phyloP scores from a whole-genome alignment of 2,888 invertebrate species.

The Hermaeophaga mercurialis region DNA sequence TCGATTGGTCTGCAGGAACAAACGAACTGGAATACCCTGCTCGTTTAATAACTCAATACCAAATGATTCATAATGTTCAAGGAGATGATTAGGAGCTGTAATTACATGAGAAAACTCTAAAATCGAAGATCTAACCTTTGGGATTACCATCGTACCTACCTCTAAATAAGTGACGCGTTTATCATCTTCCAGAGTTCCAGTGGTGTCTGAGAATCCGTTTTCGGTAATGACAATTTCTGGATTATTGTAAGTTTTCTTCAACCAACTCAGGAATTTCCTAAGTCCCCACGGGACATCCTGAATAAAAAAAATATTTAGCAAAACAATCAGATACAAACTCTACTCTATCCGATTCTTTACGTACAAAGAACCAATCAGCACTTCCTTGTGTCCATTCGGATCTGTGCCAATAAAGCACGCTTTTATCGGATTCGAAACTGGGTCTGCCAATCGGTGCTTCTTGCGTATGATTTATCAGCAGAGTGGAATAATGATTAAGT shows the following conservation, averaged over 20 bases:
- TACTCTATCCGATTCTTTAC: too few relatives aligned
- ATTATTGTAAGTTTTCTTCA: conserved; percentile 36
- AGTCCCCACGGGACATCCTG: conserved; percentile 41
- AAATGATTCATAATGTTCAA: too few relatives aligned
- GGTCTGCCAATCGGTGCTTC: conserved; percentile 27
- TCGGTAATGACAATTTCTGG: conserved; percentile 43
- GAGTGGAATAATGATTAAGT: conserved; percentile 74
- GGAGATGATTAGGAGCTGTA: too few relatives aligned
- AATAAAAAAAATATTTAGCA: conserved; percentile 2
- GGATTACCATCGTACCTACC: too few relatives aligned
- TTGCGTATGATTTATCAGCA: conserved; percentile 53
- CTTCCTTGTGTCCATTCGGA: conserved; percentile 47
- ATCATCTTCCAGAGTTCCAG: conserved; percentile 34
- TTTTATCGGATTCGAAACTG: conserved; percentile 53
- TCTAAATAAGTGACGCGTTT: conserved; percentile 48
- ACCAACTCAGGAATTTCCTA: conserved; percentile 36
- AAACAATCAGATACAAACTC: too few relatives aligned
- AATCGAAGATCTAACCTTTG: too few relatives aligned
- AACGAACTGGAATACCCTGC: too few relatives aligned
- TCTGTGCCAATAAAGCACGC: conserved; percentile 51
- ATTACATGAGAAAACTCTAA: too few relatives aligned
- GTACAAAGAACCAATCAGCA: conserved; percentile 48
- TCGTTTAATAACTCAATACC: too few relatives aligned
- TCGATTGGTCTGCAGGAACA: too few relatives aligned
- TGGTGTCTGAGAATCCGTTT: conserved; percentile 38